Evolutionary conservation across 2,797 vertebrate genomes (phyloP).

Genomic region (Bradypus variegatus): DNA sequence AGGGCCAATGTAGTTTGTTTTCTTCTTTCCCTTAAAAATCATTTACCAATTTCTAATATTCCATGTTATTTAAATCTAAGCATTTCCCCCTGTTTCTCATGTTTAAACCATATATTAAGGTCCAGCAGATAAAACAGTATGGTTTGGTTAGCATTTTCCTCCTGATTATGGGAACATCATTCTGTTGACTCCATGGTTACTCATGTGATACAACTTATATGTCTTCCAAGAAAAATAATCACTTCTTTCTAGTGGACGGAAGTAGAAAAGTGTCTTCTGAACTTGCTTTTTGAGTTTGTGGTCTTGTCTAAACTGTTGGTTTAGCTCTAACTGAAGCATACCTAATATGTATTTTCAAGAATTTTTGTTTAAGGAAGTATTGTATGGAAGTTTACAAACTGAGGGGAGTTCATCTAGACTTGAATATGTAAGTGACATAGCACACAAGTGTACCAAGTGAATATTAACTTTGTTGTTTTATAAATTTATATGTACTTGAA

Average conservation of each 20-base stretch:
- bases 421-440: slow-evolving; percentile 66
- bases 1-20: slow-evolving; percentile 21
- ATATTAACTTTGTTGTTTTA: slow-evolving; percentile 72
- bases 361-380: slow-evolving; percentile 55
- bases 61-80: slow-evolving; percentile 49
- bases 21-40: slow-evolving; percentile 5
- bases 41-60: slow-evolving; percentile 39
- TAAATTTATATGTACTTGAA: slow-evolving; percentile 76
- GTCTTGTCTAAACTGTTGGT: slow-evolving; percentile 60
- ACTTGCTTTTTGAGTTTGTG: slow-evolving; percentile 62
- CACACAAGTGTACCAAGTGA: slow-evolving; percentile 72
- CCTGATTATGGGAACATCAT: slow-evolving; percentile 41
- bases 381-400: slow-evolving; percentile 66
- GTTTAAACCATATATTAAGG: slow-evolving; percentile 37
- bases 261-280: slow-evolving; percentile 58
- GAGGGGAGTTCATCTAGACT: slow-evolving; percentile 62
- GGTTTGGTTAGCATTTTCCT: slow-evolving; percentile 50
- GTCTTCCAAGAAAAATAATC: slow-evolving; percentile 50
- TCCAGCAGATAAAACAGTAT: slow-evolving; percentile 43
- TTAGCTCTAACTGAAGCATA: slow-evolving; percentile 64
- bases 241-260: slow-evolving; percentile 38
- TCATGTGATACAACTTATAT: slow-evolving; percentile 48
- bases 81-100: slow-evolving; percentile 32
- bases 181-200: slow-evolving; percentile 42
- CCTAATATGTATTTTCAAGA: slow-evolving; percentile 56